phyloP scores from a whole-genome alignment of 2,797 vertebrate genomes.

The Peromyscus nudipes region DNA sequence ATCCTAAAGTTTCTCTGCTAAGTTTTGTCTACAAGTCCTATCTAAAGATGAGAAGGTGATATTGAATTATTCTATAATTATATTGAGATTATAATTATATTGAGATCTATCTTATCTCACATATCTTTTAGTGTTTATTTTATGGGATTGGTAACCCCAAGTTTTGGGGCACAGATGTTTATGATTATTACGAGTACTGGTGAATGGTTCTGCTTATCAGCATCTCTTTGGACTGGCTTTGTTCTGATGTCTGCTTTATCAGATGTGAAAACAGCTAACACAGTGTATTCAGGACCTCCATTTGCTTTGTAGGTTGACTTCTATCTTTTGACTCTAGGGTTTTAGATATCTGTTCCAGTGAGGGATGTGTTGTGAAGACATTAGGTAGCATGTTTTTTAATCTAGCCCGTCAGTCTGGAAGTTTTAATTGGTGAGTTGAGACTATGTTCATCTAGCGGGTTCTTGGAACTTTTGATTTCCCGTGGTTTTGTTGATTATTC shows the following conservation, averaged over 20 bases:
- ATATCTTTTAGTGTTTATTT: background rate
- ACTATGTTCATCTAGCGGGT: background rate
- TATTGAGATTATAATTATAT: background rate
- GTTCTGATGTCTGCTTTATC: background rate
- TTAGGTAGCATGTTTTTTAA: background rate
- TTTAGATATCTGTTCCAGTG: background rate
- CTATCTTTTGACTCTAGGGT: too few relatives aligned
- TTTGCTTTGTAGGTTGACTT: background rate
- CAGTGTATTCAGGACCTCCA: background rate
- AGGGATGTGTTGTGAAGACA: too few relatives aligned
- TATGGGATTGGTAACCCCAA: background rate
- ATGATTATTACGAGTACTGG: background rate
- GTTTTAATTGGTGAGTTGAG: background rate
- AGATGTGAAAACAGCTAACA: background rate
- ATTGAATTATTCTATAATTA: background rate
- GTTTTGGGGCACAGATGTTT: too few relatives aligned
- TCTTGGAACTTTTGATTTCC: background rate
- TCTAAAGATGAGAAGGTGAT: background rate
- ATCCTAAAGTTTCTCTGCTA: background rate
- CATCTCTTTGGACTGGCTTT: background rate
- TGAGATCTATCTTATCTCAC: background rate
- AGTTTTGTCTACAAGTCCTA: background rate
- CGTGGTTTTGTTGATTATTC: background rate
- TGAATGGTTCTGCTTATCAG: background rate
- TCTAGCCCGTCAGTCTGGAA: background rate